A percentile compares a stretch with the other conserved stretches of the same genome.
phyloP scores from a whole-genome alignment of 2,113 vertebrate species.

The western clawed frog (Xenopus tropicalis) region UCB_Xtro_10.0 CM004449.2:20313501-20314000 shows the following conservation, averaged over 20 bases:
- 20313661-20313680: background rate
- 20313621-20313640: conserved; percentile 11
- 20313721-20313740: background rate
- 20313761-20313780: too few relatives aligned
- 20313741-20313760: background rate
- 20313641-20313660: background rate
- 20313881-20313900: too few relatives aligned
- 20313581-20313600: conserved; percentile 21
- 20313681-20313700: conserved; percentile 6
- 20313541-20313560: conserved; percentile 10
- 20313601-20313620: conserved; percentile 16
- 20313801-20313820: too few relatives aligned
- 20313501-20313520: background rate
- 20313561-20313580: conserved; percentile 34
- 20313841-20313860: too few relatives aligned
- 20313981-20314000: too few relatives aligned
- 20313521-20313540: conserved; percentile 26
- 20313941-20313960: too few relatives aligned
- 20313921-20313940: too few relatives aligned
- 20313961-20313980: too few relatives aligned
- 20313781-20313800: too few relatives aligned
- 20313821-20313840: too few relatives aligned
- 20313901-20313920: too few relatives aligned
- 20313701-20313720: conserved; percentile 19
- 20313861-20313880: too few relatives aligned